Evolutionary conservation across 2,113 vertebrate species (phyloP).

Genomic region (Plestiodon gilberti): DNA sequence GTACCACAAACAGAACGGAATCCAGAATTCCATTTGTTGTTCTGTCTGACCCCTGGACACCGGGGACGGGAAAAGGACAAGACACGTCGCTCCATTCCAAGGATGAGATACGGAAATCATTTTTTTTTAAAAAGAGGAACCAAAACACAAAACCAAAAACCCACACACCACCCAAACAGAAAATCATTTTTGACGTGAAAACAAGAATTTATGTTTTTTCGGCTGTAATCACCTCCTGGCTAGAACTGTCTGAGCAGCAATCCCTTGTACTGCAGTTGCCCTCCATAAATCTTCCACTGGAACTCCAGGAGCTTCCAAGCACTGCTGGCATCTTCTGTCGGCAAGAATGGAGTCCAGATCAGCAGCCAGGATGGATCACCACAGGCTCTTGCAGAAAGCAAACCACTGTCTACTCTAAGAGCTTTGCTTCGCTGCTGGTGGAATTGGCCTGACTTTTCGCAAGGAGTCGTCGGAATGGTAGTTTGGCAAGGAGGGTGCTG

Average conservation of each 20-base stretch:
- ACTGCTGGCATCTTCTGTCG: not conserved
- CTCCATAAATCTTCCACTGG: not conserved
- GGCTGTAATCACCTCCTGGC: not conserved
- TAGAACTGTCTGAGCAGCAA: too few species aligned
- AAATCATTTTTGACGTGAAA: not conserved
- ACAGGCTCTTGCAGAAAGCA: not conserved
- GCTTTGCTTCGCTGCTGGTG: not conserved
- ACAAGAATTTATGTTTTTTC: not conserved
- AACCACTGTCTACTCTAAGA: not conserved
- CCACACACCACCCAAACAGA: not conserved
- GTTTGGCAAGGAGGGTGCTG: not conserved
- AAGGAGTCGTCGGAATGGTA: not conserved
- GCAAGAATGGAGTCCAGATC: not conserved
- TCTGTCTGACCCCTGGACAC: not conserved
- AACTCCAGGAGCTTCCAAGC: constrained; percentile 15
- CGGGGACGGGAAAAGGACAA: not conserved
- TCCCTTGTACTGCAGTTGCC: not conserved
- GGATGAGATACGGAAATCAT: not conserved
- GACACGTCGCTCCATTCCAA: not conserved
- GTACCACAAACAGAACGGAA: not conserved
- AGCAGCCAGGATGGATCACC: not conserved
- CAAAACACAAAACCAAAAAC: not conserved
- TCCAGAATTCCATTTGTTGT: not conserved
- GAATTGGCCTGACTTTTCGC: not conserved
- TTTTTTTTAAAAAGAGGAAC: not conserved